These are phyloP conservation scores for Odontophorus gujanensis DNA, from an alignment of 2,113 vertebrate species.

Conservation along the genomic window DNA sequence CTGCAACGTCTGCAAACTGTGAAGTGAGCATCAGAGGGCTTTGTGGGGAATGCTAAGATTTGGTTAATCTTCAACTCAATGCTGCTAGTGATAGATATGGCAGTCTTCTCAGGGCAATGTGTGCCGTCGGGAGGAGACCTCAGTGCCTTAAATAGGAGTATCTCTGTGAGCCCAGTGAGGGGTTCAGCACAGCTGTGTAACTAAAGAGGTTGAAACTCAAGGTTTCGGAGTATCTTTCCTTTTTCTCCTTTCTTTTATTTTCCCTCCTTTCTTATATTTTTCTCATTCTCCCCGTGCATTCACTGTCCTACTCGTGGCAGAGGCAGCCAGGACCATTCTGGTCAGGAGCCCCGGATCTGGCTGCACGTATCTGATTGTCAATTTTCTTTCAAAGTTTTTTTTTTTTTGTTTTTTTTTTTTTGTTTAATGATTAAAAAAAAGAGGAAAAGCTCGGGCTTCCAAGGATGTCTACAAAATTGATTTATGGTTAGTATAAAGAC, in stretches of 20 bases:
- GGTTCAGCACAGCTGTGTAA: slow-evolving; percentile 67
- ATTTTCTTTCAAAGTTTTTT: slow-evolving; percentile 74
- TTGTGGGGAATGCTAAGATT: slow-evolving; percentile 73
- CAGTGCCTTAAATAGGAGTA: slow-evolving; percentile 73
- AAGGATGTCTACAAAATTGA: slow-evolving; percentile 67
- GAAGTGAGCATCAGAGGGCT: slow-evolving; percentile 66
- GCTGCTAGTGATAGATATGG: slow-evolving; percentile 54
- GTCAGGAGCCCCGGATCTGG: background rate
- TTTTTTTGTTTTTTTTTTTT: slow-evolving; percentile 3
- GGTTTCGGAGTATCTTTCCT: slow-evolving; percentile 37
- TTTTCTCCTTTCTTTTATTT: background rate
- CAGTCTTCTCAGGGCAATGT: slow-evolving; percentile 37
- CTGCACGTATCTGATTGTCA: slow-evolving; percentile 76
- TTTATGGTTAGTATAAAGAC: slow-evolving; percentile 74
- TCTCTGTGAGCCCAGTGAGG: slow-evolving; percentile 68
- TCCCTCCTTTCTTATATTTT: background rate
- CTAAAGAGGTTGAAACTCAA: slow-evolving; percentile 68
- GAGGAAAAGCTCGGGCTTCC: slow-evolving; percentile 63
- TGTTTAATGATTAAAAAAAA: slow-evolving; percentile 28
- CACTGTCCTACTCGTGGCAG: background rate
- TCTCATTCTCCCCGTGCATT: background rate
- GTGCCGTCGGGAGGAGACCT: slow-evolving; percentile 53
- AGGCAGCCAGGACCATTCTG: background rate
- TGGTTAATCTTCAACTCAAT: slow-evolving; percentile 69
- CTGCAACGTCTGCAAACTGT: slow-evolving; percentile 74